Base-by-base conservation (phyloP, 1,140 invertebrate genomes). In the Lysiphlebus fabarum region DNA sequence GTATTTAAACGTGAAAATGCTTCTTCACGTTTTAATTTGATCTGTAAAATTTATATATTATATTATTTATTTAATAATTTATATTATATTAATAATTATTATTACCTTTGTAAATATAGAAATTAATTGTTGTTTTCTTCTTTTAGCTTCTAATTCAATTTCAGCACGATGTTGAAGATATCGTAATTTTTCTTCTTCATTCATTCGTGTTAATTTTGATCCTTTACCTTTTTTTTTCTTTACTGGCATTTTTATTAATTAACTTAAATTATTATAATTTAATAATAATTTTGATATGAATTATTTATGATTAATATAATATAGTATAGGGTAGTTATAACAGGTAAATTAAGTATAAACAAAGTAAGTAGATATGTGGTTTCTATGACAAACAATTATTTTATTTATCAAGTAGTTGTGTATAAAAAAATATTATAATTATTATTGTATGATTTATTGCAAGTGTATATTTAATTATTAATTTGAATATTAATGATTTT, bases 111-210 rank as follows among this genome's bases (percentile, higher is more conserved):
- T 87, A 66, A 87, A 92, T 40, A 84, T 83, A 9, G 85, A 83
- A 58, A 92, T 85, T 4, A 92, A 79, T 69, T 91, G 88, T 67
- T 90, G 83, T 71, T 91, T 91, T 43, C 90, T 80, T 8, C 87
- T 76, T 44, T 85, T 81, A 0, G 86, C 85, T 72, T 92, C 90
- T 67, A 91, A 86, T 71, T 92, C 90, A 12, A 87, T 75, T 61
- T 91, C 90, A 4, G 89, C 88, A 36, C 87, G 81, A 70, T 90
- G 87, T 67, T 91, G 90, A 17, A 92, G 73, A 75, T 92, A 92
- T 47, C 89, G 75, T 2, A 85, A 83, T 7, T 87, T 81, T 74
- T 92, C 89, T 73, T 92, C 88, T 62, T 91, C 90, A 0, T 83
- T 89, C 90, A 92, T 92, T 65, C 86, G 85, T 53, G 88, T 86